Base-by-base conservation (phyloP, 2,113 vertebrate species). In the Salvelinus namaycush region DNA sequence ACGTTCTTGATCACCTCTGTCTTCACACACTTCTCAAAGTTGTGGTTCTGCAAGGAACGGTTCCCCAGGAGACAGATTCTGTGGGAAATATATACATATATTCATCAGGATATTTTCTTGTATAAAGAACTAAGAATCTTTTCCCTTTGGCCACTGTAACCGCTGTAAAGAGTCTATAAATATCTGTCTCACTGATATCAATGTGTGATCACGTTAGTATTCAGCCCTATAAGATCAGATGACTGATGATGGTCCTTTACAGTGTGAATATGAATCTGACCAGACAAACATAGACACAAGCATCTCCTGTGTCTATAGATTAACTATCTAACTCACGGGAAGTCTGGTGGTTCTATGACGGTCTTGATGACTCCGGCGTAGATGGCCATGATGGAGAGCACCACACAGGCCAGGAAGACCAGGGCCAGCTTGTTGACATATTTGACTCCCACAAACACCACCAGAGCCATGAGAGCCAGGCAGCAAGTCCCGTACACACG, bases 401-500 rank as follows among this genome's bases (percentile, higher is more conserved):
- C 91, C 68, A 99, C 97, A 6, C 97, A 99, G 79, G 96, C 93
- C 82, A 99, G 92, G 90, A 98, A 99, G 76, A 99, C 97, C 76
- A 98, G 88, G 0, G 97, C 93, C 89, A 98, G 92, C 86, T 99
- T 99, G 93, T 99, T 98, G 76, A 99, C 97, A 4, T 85, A 99
- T 88, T 97, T 98, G 3, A 99, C 97, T 0, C 97, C 97, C 29
- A 99, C 96, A 78, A 98, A 99, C 79, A 99, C 97, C 14, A 98
- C 96, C 39, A 95, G 83, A 0, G 96, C 95, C 97, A 99, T 98
- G 72, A 97, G 84, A 3, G 84, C 75, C 81, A 99, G 92, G 3
- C 96, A 96, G 83, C 96, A 92, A 0, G 95, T 97, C 16, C 97
- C 97, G 4, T 96, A 98, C 11, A 97, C 83, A 0, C 97, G 94